Conservation (phyloP, 2,113 vertebrate species). For the Chascanopsetta lugubris region DNA sequence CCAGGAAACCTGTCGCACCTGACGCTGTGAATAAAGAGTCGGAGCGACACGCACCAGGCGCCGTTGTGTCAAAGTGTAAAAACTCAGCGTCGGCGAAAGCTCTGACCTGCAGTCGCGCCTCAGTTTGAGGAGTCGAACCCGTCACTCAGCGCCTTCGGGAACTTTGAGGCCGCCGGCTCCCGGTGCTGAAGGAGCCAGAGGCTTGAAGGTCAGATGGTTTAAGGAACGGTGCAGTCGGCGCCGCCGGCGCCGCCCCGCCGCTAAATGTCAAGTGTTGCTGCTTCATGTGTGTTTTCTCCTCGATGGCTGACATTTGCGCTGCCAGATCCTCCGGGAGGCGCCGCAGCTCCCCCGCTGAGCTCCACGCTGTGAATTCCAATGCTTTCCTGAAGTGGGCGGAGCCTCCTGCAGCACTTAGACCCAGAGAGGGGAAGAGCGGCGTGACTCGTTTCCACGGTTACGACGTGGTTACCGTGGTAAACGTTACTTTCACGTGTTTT, state of each 20-base stretch:
- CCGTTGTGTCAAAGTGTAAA: too few species aligned
- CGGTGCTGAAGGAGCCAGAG: slow-evolving; percentile 27
- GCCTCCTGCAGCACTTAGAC: too few species aligned
- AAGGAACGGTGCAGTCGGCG: slow-evolving; percentile 54
- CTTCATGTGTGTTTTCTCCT: slow-evolving; percentile 62
- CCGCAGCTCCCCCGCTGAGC: slow-evolving; percentile 27
- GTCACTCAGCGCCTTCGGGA: slow-evolving; percentile 36
- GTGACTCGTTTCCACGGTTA: too few species aligned
- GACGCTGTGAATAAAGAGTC: too few species aligned
- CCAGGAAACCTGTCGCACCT: too few species aligned
- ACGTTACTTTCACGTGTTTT: too few species aligned
- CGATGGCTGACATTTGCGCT: slow-evolving; percentile 70
- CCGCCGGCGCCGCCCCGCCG: slow-evolving; percentile 24
- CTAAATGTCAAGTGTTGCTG: slow-evolving; percentile 75
- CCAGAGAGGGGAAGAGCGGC: too few species aligned
- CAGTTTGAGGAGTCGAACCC: slow-evolving; percentile 14
- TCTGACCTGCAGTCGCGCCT: neutral
- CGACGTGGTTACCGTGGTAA: too few species aligned
- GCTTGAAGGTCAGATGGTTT: slow-evolving; percentile 68
- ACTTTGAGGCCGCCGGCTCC: neutral
- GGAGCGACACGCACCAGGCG: too few species aligned
- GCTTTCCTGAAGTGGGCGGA: slow-evolving; percentile 3
- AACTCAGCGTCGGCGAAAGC: neutral
- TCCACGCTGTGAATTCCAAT: slow-evolving; percentile 34
- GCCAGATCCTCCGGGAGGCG: slow-evolving; percentile 57